These are phyloP conservation scores for Myotis vivesi DNA, from an alignment of 2,797 vertebrate species.

Conservation along the genomic window DNA sequence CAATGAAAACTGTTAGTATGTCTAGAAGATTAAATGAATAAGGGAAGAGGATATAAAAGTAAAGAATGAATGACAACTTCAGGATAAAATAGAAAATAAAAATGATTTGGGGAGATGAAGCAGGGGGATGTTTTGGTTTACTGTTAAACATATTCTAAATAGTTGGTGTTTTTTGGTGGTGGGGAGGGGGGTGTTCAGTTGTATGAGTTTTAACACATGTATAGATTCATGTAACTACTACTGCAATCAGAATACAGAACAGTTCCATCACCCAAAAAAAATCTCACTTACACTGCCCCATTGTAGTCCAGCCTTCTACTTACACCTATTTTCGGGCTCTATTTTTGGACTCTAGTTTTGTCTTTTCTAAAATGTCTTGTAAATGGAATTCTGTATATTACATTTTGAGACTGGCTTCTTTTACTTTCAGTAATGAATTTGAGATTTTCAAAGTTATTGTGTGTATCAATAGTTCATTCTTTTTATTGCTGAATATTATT, in stretches of 20 bases:
- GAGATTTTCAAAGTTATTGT: background rate
- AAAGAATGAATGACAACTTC: background rate
- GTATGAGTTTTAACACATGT: background rate
- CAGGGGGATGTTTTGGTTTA: background rate
- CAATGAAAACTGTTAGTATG: background rate
- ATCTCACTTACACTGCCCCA: background rate
- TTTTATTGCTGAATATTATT: background rate
- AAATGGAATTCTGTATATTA: background rate
- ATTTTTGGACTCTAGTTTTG: background rate
- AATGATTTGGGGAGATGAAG: background rate
- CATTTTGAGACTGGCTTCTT: background rate
- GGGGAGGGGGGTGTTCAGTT: background rate
- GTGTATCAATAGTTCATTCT: background rate
- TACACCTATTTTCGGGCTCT: background rate
- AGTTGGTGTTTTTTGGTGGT: background rate
- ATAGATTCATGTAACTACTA: background rate
- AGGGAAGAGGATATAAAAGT: background rate
- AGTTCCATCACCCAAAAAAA: background rate
- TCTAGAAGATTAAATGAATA: background rate
- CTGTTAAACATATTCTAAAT: background rate
- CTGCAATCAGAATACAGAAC: background rate
- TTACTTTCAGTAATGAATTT: background rate
- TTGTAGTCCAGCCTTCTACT: background rate
- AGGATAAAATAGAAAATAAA: background rate
- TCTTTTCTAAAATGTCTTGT: background rate